Evolutionary conservation across 1,140 invertebrate genomes (phyloP).

Genomic region (Rhagoletis zephyria): DNA sequence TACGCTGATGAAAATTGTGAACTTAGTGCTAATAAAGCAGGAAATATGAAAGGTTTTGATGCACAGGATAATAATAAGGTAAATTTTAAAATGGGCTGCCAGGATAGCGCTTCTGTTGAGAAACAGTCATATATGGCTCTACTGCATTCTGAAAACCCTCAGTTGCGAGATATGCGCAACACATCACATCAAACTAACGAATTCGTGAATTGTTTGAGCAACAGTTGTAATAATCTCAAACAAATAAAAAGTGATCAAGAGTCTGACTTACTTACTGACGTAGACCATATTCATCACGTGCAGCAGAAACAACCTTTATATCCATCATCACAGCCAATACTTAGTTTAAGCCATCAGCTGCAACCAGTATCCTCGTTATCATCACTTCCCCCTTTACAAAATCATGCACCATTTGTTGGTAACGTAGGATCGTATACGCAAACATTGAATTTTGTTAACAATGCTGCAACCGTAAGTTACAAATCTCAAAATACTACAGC

Average conservation of each 20-base stretch:
- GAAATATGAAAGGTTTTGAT: not conserved
- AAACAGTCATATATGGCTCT: not conserved
- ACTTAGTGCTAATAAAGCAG: not conserved
- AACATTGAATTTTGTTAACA: not conserved
- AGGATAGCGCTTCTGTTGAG: not conserved
- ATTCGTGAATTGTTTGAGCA: not conserved
- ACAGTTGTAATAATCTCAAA: not conserved
- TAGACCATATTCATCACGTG: not conserved
- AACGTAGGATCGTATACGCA: constrained; percentile 16
- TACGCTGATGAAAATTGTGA: not conserved
- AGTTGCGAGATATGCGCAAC: not conserved
- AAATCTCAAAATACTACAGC: not conserved
- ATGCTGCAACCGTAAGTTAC: constrained; percentile 58
- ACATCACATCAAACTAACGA: not conserved
- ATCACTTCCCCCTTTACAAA: not conserved
- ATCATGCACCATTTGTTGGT: not conserved
- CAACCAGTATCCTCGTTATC: not conserved
- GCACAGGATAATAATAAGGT: not conserved
- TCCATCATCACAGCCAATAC: not conserved
- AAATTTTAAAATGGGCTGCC: not conserved
- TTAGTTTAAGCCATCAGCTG: not conserved
- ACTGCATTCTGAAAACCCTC: not conserved
- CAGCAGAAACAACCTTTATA: not conserved
- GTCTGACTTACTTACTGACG: not conserved
- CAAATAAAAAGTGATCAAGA: not conserved